phyloP scores from a whole-genome alignment of 2,888 invertebrate species.

The Drosophila pseudotakahashii region DNA sequence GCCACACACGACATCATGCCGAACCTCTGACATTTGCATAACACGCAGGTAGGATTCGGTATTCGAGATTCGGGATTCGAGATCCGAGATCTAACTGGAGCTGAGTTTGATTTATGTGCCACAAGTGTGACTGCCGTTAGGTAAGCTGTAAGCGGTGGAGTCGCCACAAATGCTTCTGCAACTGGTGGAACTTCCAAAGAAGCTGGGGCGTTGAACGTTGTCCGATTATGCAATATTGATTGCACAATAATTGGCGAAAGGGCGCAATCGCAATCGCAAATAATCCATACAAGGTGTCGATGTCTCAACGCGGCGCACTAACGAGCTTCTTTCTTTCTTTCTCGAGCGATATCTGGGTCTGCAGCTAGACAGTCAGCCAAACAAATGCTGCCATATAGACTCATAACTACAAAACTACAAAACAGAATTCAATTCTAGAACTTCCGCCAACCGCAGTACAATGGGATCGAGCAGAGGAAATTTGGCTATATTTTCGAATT shows the following conservation, averaged over 20 bases:
- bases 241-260: constrained; percentile 78
- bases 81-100: constrained; percentile 40
- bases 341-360: constrained; percentile 53
- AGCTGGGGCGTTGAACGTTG: constrained; percentile 68
- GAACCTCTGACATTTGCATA: constrained; percentile 74
- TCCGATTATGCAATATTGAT: constrained; percentile 77
- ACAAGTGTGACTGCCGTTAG: constrained; percentile 78
- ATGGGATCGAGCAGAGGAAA: constrained; percentile 31
- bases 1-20: constrained; percentile 74
- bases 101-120: constrained; percentile 71
- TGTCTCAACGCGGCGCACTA: constrained; percentile 55
- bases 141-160: constrained; percentile 19
- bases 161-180: constrained; percentile 19
- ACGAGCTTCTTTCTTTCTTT: constrained; percentile 59
- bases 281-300: constrained; percentile 75
- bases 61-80: no score
- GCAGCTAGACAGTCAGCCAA: constrained; percentile 52
- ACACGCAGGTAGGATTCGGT: constrained; percentile 54
- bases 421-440: constrained; percentile 52
- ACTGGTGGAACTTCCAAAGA: constrained; percentile 3
- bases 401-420: constrained; percentile 47
- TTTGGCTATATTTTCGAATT: not conserved
- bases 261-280: constrained; percentile 66
- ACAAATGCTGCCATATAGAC: constrained; percentile 66
- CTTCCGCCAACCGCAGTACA: constrained; percentile 69